Evolutionary conservation across 1,140 invertebrate genomes (phyloP).

Genomic region (Orchesella cincta): DNA sequence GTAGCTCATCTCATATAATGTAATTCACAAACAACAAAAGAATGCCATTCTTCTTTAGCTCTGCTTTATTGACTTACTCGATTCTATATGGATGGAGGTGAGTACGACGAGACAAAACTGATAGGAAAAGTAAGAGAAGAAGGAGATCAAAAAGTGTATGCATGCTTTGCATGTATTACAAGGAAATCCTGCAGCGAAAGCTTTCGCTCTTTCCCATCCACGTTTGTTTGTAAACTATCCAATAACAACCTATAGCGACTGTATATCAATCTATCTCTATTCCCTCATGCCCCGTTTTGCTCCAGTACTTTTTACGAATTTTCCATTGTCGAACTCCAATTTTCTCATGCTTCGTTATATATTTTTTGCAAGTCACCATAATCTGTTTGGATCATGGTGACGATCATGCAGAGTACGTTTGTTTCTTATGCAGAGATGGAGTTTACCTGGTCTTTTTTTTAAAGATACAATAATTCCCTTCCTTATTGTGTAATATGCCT

Average conservation of each 20-base stretch:
- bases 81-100: background rate
- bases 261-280: background rate
- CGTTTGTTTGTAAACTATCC: no score
- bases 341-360: constrained; percentile 2
- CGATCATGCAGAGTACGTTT: background rate
- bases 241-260: no score
- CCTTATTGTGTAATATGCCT: background rate
- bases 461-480: background rate
- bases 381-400: background rate
- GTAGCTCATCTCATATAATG: background rate
- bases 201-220: background rate
- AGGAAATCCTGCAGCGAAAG: background rate
- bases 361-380: constrained; percentile 11
- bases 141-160: background rate
- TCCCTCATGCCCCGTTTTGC: background rate
- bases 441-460: background rate
- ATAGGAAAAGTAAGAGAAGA: background rate
- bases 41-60: background rate
- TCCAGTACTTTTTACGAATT: constrained; percentile 13
- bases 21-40: constrained; percentile 5
- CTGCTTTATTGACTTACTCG: background rate
- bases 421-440: background rate
- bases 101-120: background rate
- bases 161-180: background rate
- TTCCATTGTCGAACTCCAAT: background rate